Evolutionary conservation across 2,113 vertebrate species (phyloP), one percentile per base, ranked within the genome.

Genomic region (Hucho hucho): DNA sequence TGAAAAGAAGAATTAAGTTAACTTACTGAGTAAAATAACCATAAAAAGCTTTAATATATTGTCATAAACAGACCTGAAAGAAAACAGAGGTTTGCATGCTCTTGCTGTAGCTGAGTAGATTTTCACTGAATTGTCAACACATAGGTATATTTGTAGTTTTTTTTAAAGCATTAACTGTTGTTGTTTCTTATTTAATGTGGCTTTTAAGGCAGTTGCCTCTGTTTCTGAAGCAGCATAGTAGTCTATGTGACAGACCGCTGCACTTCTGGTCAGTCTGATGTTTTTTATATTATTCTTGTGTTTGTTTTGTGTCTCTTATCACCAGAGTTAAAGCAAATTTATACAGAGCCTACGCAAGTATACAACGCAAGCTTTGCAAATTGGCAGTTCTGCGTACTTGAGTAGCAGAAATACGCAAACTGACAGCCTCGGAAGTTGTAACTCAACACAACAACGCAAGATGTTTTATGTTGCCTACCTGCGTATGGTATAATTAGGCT

Each of bases 131-230:
- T 9, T 12, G 37, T 43, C 37, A 80, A 28, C 77, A 28, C 64
- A 25, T 56, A 32, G 32, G 6, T 32, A 32, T 32, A 32, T 12
- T 43, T 3, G 2, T 2, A 37, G 78, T 78, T 77, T 25, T 64
- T 28, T 80, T 69, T 25, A 22, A 79, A 61, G 77, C 72, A 74
- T 86, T 84, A 70, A 32, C 32, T 32, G 32, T 32, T 32, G 6
- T 32, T 14, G 0, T 9, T 16, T 61, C 4, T 22, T 24, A 22
- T 20, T 18, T 20, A 61, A 7, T 24, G 58, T 22, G 53, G 18
- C 7, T 61, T 61, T 22, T 61, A 22, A 53, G 49, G 14, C 49
- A 53, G 14, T 4, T 53, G 49, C 16, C 49, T 53, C 3, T 14
- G 49, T 53, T 53, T 53, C 13, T 1, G 49, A 53, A 53, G 13